phyloP scores from a whole-genome alignment of 2,888 invertebrate genomes.

The Macrosoma leucophasiata region DNA sequence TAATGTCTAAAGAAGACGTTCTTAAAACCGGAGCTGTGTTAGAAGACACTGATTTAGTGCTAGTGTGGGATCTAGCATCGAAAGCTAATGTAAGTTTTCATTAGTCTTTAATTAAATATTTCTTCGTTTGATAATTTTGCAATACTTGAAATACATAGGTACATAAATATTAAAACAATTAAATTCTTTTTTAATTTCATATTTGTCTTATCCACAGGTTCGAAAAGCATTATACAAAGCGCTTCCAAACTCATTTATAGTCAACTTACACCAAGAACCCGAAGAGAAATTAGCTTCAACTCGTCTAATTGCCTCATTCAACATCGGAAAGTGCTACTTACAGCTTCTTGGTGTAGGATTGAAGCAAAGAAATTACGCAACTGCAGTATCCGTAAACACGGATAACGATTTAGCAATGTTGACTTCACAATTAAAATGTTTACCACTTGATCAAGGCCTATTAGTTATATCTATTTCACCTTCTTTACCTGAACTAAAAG shows the following conservation, averaged over 20 bases:
- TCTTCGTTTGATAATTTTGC: no score
- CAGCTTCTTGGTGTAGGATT: slow-evolving; percentile 2
- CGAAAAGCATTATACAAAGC: background rate
- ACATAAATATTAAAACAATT: no score
- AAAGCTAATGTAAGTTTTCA: slow-evolving; percentile 4
- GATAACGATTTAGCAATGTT: slow-evolving; percentile 4
- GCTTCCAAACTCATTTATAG: slow-evolving; percentile 1
- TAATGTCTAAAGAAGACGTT: background rate
- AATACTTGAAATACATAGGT: no score
- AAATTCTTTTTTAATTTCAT: no score
- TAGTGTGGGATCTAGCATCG: background rate
- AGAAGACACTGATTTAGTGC: background rate
- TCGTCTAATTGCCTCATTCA: no score
- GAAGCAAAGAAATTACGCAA: background rate
- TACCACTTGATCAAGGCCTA: slow-evolving; percentile 1
- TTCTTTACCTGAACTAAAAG: slow-evolving; percentile 3
- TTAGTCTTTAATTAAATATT: no score
- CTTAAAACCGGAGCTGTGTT: background rate
- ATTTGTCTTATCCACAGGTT: slow-evolving; percentile 1
- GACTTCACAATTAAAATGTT: background rate
- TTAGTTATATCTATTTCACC: slow-evolving; percentile 6
- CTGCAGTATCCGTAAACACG: slow-evolving; percentile 1
- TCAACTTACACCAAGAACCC: no score
- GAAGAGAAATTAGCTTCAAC: no score
- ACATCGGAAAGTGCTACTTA: no score